Conservation (phyloP, 2,113 vertebrate genomes). For the Ochotona princeps region DNA sequence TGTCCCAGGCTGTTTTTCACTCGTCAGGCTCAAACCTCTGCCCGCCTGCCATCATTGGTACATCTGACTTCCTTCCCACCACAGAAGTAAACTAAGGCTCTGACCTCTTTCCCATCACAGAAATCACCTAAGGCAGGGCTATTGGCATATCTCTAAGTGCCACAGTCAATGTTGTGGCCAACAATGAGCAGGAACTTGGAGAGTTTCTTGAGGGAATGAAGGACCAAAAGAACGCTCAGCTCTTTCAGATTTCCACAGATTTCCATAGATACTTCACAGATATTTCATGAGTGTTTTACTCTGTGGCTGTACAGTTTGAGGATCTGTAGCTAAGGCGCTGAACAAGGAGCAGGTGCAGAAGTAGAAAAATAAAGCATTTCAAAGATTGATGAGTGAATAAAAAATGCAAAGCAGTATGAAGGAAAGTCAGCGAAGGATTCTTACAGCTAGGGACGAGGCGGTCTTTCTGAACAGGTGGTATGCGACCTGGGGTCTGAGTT, state of each 20-base stretch:
- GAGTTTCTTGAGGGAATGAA: neutral
- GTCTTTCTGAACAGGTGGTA: neutral
- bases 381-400: neutral
- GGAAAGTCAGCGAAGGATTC: neutral
- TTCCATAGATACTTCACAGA: neutral
- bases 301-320: fast-evolving
- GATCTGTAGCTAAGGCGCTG: neutral
- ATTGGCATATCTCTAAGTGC: neutral
- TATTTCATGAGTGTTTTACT: neutral
- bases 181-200: neutral
- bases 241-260: neutral
- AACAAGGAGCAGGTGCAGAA: neutral
- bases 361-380: neutral
- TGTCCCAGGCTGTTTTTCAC: neutral
- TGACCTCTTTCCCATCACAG: neutral
- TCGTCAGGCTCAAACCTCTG: neutral
- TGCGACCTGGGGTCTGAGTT: neutral
- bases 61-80: neutral
- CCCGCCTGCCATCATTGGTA: neutral
- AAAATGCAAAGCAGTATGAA: neutral
- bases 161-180: neutral
- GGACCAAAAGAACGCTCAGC: neutral
- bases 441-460: neutral
- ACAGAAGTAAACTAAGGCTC: neutral
- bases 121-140: neutral